These are phyloP conservation scores for Marasmarcha lunaedactyla DNA, from an alignment of 2,888 invertebrate species.

Conservation along the genomic window DNA sequence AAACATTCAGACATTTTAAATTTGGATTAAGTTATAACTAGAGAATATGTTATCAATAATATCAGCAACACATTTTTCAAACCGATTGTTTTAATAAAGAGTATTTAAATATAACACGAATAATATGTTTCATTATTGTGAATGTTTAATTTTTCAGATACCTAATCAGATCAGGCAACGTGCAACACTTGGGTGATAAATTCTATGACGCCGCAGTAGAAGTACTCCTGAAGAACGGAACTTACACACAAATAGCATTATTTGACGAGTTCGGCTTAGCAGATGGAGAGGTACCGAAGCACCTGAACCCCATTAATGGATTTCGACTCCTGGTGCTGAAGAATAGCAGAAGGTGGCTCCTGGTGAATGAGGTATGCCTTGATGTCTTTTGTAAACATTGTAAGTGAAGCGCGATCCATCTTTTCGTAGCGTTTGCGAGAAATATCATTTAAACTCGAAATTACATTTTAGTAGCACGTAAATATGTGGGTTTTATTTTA, in stretches of 20 bases:
- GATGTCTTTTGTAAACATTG: neutral
- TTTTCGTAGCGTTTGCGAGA: too few species aligned
- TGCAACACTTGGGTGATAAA: conserved; percentile 88
- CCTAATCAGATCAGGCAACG: conserved; percentile 87
- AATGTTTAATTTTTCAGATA: conserved; percentile 73
- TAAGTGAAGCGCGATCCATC: too few species aligned
- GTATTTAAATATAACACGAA: too few species aligned
- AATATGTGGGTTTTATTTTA: too few species aligned
- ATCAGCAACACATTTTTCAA: too few species aligned
- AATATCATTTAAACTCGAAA: too few species aligned
- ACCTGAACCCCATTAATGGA: conserved; percentile 76
- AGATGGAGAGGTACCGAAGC: conserved; percentile 77
- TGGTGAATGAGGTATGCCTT: conserved; percentile 84
- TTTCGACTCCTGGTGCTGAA: conserved; percentile 83
- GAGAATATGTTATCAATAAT: too few species aligned
- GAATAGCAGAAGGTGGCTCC: conserved; percentile 89
- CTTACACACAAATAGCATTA: conserved; percentile 77
- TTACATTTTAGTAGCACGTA: too few species aligned
- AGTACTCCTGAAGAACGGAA: conserved; percentile 74
- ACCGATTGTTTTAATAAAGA: too few species aligned
- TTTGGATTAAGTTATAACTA: too few species aligned
- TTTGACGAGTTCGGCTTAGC: conserved; percentile 88
- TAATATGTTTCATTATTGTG: too few species aligned
- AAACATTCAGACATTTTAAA: too few species aligned
- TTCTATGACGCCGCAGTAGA: conserved; percentile 90